Evolutionary conservation across 2,797 vertebrate species (phyloP).

Genomic region (Typhlichthys subterraneus): DNA sequence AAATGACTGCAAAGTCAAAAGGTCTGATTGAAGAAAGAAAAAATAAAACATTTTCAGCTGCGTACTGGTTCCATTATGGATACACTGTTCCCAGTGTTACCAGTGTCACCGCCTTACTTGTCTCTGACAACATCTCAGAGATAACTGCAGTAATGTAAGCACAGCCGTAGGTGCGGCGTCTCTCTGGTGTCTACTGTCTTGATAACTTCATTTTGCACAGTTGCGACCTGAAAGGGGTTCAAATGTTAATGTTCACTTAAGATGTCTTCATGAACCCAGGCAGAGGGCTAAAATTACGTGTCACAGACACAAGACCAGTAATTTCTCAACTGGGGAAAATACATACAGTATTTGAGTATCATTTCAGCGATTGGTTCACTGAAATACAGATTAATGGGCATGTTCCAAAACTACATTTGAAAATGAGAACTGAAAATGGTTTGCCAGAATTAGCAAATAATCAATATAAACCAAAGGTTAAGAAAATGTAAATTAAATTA

Average conservation of each 20-base stretch:
- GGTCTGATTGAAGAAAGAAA: slow-evolving; percentile 7
- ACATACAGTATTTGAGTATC: slow-evolving; percentile 13
- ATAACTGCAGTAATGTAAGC: slow-evolving; percentile 32
- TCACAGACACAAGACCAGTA: slow-evolving; percentile 47
- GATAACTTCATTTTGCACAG: slow-evolving; percentile 59
- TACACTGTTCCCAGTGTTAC: slow-evolving; percentile 4
- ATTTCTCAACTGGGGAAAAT: slow-evolving; percentile 47
- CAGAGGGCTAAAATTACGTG: slow-evolving; percentile 42
- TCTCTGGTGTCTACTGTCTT: slow-evolving; percentile 48
- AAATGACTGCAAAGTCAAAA: slow-evolving; percentile 2
- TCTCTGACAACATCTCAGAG: slow-evolving; percentile 31
- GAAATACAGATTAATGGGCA: too few species aligned
- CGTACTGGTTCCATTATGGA: slow-evolving; percentile 9
- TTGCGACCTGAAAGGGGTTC: slow-evolving; percentile 42
- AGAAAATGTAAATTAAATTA: background rate
- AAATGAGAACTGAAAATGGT: too few species aligned
- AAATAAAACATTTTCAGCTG: slow-evolving; percentile 2
- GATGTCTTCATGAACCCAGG: slow-evolving; percentile 54
- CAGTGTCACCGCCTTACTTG: slow-evolving; percentile 21
- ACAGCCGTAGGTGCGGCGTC: slow-evolving; percentile 18
- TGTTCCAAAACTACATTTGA: too few species aligned
- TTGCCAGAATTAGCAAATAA: background rate
- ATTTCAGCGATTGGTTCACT: background rate
- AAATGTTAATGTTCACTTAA: slow-evolving; percentile 71
- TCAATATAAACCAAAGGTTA: background rate